Percentiles rank a stretch among this genome's conserved stretches.
Conservation (phyloP, 1,140 invertebrate species). For the Dicyema japonicum region DNA sequence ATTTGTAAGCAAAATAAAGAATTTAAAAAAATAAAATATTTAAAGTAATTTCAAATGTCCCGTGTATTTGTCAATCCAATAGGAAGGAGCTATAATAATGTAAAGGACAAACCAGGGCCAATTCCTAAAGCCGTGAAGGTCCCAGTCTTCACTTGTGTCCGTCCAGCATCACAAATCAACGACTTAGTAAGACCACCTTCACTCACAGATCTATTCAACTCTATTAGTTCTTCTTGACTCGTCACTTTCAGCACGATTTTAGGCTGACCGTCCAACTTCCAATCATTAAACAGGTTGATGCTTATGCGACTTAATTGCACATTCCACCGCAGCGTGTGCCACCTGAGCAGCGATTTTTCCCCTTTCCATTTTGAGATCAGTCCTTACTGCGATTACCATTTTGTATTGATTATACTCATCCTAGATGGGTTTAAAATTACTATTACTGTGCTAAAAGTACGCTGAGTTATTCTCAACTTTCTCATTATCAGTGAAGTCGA, state of each 20-base stretch:
- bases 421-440: no score
- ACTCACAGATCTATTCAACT: constrained; percentile 29
- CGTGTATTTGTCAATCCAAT: background rate
- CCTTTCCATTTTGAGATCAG: constrained; percentile 63
- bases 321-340: constrained; percentile 42
- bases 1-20: no score
- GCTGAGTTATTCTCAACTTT: no score
- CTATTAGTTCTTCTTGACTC: constrained; percentile 23
- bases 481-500: no score
- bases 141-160: constrained; percentile 50
- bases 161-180: constrained; percentile 47
- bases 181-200: constrained; percentile 31
- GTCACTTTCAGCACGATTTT: constrained; percentile 41
- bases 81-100: background rate
- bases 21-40: no score
- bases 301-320: constrained; percentile 32
- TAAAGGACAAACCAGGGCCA: constrained; percentile 27
- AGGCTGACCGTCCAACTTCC: constrained; percentile 40
- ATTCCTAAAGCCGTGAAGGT: constrained; percentile 52
- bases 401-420: no score
- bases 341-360: constrained; percentile 54
- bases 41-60: constrained; percentile 1
- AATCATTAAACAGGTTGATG: constrained; percentile 29
- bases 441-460: no score
- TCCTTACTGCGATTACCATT: constrained; percentile 52